Percentiles rank a stretch among this genome's conserved stretches.
Evolutionary conservation across 2,888 invertebrate genomes (phyloP).

Genomic region (Tetropium fuscum): DNA sequence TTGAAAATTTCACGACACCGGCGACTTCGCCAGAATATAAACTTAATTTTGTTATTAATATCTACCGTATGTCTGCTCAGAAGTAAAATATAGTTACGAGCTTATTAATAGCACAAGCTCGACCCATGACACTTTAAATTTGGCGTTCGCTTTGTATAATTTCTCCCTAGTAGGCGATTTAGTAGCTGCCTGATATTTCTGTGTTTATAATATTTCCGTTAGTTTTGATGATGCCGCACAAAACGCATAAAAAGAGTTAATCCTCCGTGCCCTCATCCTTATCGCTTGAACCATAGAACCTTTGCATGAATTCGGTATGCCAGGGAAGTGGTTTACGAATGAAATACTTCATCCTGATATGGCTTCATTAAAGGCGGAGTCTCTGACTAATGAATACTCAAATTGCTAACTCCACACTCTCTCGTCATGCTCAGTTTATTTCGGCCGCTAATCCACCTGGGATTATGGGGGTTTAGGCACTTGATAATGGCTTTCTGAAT

Average conservation of each 20-base stretch:
- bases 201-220: no score
- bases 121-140: no score
- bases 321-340: slow-evolving; percentile 37
- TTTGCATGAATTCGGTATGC: slow-evolving; percentile 27
- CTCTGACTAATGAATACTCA: slow-evolving; percentile 48
- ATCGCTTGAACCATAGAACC: slow-evolving; percentile 6
- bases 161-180: no score
- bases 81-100: no score
- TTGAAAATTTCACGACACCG: no score
- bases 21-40: no score
- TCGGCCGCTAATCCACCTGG: slow-evolving; percentile 27
- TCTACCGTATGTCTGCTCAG: no score
- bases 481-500: slow-evolving; percentile 26
- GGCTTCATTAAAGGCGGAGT: slow-evolving; percentile 19
- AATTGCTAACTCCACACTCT: slow-evolving; percentile 45
- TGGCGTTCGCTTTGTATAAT: no score
- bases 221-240: no score
- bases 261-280: background rate
- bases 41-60: no score
- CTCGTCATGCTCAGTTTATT: slow-evolving; percentile 25
- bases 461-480: slow-evolving; percentile 22
- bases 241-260: background rate
- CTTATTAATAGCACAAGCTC: no score
- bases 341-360: slow-evolving; percentile 18
- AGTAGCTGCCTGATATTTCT: no score